Evolutionary conservation across 2,113 vertebrate species (phyloP).

Genomic region (Athene cunicularia): DNA sequence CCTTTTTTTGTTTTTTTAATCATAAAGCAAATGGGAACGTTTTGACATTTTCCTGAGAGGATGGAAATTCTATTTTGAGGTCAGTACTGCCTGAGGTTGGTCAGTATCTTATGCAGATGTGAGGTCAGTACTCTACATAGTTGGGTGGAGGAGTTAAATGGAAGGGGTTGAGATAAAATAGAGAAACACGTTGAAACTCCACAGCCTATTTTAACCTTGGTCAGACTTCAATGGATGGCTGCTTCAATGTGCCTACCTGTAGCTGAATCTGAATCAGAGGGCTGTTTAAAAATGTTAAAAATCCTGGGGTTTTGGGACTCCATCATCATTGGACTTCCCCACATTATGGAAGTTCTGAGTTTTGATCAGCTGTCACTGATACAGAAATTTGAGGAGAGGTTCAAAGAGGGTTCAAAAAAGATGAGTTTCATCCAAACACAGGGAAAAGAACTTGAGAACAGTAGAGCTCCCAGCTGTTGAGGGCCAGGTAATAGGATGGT

Average conservation of each 20-base stretch:
- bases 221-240: neutral
- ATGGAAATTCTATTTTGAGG: neutral
- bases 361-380: neutral
- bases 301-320: neutral
- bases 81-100: neutral
- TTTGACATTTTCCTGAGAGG: neutral
- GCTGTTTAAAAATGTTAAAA: neutral
- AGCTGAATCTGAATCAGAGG: neutral
- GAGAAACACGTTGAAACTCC: neutral
- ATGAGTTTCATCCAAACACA: neutral
- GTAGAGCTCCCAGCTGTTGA: neutral
- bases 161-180: neutral
- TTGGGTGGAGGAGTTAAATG: neutral
- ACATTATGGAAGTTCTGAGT: neutral
- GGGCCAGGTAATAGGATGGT: neutral
- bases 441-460: neutral
- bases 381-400: neutral
- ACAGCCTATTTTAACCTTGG: neutral
- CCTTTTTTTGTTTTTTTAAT: neutral
- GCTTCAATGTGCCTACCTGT: neutral
- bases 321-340: neutral
- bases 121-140: neutral
- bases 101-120: neutral
- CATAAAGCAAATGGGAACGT: neutral
- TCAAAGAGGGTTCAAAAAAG: neutral